Conservation (phyloP, 2,888 invertebrate genomes). For the Eutolmus rufibarbis region DNA sequence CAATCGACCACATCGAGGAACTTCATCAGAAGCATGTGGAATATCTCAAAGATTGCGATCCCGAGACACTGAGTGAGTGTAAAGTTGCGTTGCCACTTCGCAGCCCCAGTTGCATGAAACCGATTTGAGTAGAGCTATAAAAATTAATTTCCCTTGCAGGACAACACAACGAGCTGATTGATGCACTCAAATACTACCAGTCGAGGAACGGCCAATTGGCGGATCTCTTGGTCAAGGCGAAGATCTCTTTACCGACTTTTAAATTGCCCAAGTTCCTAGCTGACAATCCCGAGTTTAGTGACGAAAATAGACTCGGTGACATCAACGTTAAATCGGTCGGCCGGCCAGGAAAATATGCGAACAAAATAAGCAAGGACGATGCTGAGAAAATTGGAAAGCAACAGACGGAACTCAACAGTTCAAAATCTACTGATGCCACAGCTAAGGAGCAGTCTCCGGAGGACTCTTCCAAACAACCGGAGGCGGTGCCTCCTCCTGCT, state of each 20-base stretch:
- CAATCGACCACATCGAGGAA: conserved; percentile 59
- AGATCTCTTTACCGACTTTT: conserved; percentile 49
- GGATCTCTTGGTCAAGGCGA: conserved; percentile 49
- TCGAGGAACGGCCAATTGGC: conserved; percentile 50
- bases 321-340: conserved; percentile 38
- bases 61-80: conserved; percentile 49
- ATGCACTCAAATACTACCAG: conserved; percentile 49
- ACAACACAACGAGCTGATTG: conserved; percentile 48
- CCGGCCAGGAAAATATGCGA: conserved; percentile 44
- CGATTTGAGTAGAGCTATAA: neutral
- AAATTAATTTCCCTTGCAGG: conserved; percentile 38
- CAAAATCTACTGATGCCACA: neutral
- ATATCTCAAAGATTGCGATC: conserved; percentile 51
- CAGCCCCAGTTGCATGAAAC: neutral
- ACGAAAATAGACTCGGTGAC: conserved; percentile 30
- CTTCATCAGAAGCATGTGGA: conserved; percentile 59
- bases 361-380: conserved; percentile 2
- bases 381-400: conserved; percentile 14
- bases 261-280: conserved; percentile 47
- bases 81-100: neutral
- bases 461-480: neutral
- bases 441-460: neutral
- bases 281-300: conserved; percentile 44
- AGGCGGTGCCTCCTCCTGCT: neutral
- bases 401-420: neutral